These are phyloP conservation scores for Spicauda simplicius DNA, from an alignment of 2,888 invertebrate species.

Conservation along the genomic window DNA sequence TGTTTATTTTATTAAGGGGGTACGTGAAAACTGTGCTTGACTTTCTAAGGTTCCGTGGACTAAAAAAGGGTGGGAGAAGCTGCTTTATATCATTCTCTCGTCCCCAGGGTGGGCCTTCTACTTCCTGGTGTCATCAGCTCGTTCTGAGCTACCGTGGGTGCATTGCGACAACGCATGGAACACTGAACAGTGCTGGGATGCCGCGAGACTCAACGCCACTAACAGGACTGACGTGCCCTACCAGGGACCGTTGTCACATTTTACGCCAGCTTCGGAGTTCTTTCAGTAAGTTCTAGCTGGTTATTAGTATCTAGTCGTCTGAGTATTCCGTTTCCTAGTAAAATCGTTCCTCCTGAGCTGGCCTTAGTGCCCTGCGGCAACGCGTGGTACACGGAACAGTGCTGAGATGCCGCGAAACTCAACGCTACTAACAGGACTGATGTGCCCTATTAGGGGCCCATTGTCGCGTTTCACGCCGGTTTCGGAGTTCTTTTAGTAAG, in stretches of 20 bases:
- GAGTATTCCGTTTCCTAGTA: constrained; percentile 92
- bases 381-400: constrained; percentile 91
- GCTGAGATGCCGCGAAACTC: constrained; percentile 82
- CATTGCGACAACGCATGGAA: constrained; percentile 94
- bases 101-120: constrained; percentile 89
- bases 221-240: constrained; percentile 73
- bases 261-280: constrained; percentile 91
- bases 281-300: constrained; percentile 88
- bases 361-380: constrained; percentile 94
- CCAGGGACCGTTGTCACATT: constrained; percentile 81
- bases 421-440: constrained; percentile 70
- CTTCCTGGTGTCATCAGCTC: constrained; percentile 90
- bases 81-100: too few relatives aligned
- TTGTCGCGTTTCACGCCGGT: constrained; percentile 88
- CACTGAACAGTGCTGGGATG: constrained; percentile 88
- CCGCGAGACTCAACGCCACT: constrained; percentile 61
- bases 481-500: constrained; percentile 91
- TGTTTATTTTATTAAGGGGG: too few relatives aligned
- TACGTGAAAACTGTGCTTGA: too few relatives aligned
- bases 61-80: too few relatives aligned
- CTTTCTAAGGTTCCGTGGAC: too few relatives aligned
- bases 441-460: constrained; percentile 77
- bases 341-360: constrained; percentile 88
- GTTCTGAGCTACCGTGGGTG: constrained; percentile 90
- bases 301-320: too few relatives aligned